Evolutionary conservation across 2,797 vertebrate genomes (phyloP).

Genomic region (Myotis planiceps): DNA sequence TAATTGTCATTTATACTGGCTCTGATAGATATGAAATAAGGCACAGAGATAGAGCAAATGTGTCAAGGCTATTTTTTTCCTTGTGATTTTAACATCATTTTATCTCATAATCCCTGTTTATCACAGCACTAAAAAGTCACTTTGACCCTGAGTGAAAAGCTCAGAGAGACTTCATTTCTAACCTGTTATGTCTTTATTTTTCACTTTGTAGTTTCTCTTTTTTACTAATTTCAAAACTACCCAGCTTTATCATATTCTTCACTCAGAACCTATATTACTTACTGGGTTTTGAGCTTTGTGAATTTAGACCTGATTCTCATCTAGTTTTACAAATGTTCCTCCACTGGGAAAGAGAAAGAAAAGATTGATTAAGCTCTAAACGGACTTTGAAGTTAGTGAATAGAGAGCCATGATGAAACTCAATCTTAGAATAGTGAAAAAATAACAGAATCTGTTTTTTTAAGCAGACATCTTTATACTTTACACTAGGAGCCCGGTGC

Average conservation of each 20-base stretch:
- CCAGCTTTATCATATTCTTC: neutral
- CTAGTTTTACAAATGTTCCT: neutral
- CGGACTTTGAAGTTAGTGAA: neutral
- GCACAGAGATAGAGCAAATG: neutral
- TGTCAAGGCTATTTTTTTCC: neutral
- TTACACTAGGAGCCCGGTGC: neutral
- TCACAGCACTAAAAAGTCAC: neutral
- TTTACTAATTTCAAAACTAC: constrained; percentile 5
- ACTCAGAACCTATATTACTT: neutral
- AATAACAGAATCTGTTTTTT: neutral
- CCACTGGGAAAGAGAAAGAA: neutral
- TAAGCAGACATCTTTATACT: neutral
- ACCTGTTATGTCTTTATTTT: neutral
- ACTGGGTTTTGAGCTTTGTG: neutral
- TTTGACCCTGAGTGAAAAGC: neutral
- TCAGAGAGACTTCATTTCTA: neutral
- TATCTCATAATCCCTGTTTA: constrained; percentile 7
- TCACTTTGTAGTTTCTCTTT: neutral
- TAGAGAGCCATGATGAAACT: neutral
- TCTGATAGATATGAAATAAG: neutral
- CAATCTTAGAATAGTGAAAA: neutral
- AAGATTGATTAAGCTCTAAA: neutral
- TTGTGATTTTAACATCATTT: neutral
- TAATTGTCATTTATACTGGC: neutral
- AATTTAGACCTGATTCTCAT: neutral